Evolutionary conservation across 2,113 vertebrate genomes (phyloP), one percentile per base, ranked within the genome.

Genomic region (Paramormyrops kingsleyae): DNA sequence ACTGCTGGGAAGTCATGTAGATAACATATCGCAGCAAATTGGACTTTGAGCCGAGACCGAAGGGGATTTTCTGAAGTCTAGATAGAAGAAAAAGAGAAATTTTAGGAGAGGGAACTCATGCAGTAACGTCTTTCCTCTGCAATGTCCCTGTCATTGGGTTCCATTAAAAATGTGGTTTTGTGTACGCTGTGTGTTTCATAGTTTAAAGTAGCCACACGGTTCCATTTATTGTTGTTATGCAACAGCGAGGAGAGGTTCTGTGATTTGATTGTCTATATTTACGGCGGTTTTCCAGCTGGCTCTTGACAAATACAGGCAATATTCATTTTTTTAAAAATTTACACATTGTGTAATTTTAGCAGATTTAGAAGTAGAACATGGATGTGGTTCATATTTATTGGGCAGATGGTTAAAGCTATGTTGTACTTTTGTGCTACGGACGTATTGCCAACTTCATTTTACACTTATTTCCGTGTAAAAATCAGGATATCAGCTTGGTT

Each of bases 171-270:
- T 47, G 17, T 53, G n/a, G 47, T 31, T 31, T 53, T 53, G 27
- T 87, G 47, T 52, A 87, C 2, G 50, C 31, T 39, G 47, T 49
- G n/a, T 53, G 5, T 53, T 87, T 35, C 31, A 4, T 87, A 87
- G 49, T 87, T 83, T 49, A 85, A 87, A 50, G 84, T 19, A 87
- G 49, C 47, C 5, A 53, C 42, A 53, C 47, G 0, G 47, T 87
- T 53, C 85, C 85, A 56, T 87, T 52, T 49, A 49, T 86, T 87
- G 85, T 49, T 86, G 84, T 86, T 86, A 86, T 86, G 84, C 84
- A 86, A 86, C 84, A 86, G 77, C 19, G 19, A 83, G 42, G 77
- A 44, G 83, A 84, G 50, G n/a, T 17, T 87, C 85, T 87, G 50
- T 53, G 13, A 49, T 86, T 86, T 47, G 39, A 49, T 50, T 56